Conservation (phyloP, 2,113 vertebrate species). For the Tachuris rubrigastra region DNA sequence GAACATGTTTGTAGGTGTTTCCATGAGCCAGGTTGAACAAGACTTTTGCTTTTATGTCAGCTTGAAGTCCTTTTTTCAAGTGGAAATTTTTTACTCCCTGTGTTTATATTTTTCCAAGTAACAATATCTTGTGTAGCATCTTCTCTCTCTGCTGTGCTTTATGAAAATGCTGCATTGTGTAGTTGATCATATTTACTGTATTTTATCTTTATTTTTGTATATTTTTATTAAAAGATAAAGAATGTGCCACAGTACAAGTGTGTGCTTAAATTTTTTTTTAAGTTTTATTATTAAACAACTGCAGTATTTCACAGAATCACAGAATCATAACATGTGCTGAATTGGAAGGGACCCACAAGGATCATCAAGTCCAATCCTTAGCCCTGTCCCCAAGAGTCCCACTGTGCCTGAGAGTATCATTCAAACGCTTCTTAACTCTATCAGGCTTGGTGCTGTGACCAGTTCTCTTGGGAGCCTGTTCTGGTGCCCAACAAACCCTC, state of each 20-base stretch:
- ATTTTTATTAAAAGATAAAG: constrained; percentile 8
- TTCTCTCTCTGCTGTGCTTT: not conserved
- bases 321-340: not conserved
- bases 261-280: not conserved
- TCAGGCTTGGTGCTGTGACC: not conserved
- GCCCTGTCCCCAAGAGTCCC: not conserved
- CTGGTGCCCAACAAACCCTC: not conserved
- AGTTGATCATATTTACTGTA: not conserved
- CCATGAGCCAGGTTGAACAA: not conserved
- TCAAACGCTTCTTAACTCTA: not conserved
- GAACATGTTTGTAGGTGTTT: not conserved
- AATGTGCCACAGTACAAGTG: not conserved
- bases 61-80: not conserved
- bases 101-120: not conserved
- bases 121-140: not conserved
- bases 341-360: not conserved
- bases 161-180: not conserved
- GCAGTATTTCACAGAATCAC: not conserved
- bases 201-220: not conserved
- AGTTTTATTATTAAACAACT: not conserved
- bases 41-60: not conserved
- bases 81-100: not conserved
- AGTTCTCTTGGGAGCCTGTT: not conserved
- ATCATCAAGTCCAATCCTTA: not conserved
- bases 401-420: not conserved